These are phyloP conservation scores for Nannospalax galili DNA, from an alignment of 2,113 vertebrate species.

Conservation along the genomic window DNA sequence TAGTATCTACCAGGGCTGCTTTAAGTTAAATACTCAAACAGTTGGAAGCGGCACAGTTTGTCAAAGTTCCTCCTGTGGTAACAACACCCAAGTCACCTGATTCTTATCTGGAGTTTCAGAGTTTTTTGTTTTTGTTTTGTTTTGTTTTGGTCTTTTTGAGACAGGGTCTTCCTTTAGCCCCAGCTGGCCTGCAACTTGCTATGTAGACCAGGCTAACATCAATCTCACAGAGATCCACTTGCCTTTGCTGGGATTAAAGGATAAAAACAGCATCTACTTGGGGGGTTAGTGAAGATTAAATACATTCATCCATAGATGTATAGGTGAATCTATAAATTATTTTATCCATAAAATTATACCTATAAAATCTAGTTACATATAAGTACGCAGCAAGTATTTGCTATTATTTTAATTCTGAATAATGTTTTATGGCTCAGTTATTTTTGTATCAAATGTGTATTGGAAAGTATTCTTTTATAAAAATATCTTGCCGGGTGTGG, in stretches of 20 bases:
- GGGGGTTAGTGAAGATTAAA: neutral
- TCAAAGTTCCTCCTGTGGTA: neutral
- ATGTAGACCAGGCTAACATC: too few species aligned
- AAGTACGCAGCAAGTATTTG: neutral
- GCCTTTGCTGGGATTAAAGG: too few species aligned
- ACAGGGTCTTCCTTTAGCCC: too few species aligned
- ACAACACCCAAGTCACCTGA: neutral
- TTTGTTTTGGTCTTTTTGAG: too few species aligned
- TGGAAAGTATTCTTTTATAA: neutral
- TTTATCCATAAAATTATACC: slow-evolving; percentile 6
- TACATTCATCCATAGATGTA: neutral
- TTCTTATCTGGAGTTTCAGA: neutral
- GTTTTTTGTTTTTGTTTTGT: too few species aligned
- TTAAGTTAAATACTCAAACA: neutral
- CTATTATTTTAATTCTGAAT: slow-evolving; percentile 33
- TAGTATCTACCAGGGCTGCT: neutral
- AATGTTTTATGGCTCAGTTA: neutral
- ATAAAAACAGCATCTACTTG: neutral
- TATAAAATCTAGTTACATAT: neutral
- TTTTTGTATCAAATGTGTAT: neutral
- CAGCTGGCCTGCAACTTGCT: too few species aligned
- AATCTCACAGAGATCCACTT: too few species aligned
- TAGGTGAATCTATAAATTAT: neutral
- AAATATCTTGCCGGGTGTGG: too few species aligned
- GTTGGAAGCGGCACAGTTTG: neutral